Evolutionary conservation across 2,888 invertebrate genomes (phyloP).

Genomic region (Dugesia japonica): DNA sequence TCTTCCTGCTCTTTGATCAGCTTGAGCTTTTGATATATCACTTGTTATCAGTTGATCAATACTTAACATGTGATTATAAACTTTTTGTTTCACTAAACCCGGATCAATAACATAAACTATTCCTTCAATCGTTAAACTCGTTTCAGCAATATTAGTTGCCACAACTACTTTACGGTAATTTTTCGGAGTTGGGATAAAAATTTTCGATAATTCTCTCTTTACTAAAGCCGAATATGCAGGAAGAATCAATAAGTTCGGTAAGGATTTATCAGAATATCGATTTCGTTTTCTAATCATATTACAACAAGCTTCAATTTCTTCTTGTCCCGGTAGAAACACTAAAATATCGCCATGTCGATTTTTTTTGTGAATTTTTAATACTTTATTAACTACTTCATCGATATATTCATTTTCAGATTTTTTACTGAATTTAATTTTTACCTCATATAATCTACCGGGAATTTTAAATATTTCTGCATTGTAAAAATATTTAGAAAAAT

Average conservation of each 20-base stretch:
- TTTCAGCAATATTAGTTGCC: too few relatives aligned
- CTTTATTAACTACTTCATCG: constrained; percentile 86
- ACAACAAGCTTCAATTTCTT: constrained; percentile 50
- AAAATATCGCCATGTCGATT: constrained; percentile 85
- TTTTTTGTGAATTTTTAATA: constrained; percentile 89
- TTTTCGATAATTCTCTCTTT: too few relatives aligned
- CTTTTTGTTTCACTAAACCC: too few relatives aligned
- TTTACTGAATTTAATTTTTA: constrained; percentile 92
- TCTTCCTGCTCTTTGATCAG: constrained; percentile 84
- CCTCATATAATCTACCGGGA: constrained; percentile 83
- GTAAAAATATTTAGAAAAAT: constrained; percentile 88
- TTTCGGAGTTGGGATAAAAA: too few relatives aligned
- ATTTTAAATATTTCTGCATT: constrained; percentile 91
- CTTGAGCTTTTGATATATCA: constrained; percentile 44
- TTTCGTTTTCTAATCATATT: constrained; percentile 46
- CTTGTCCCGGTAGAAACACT: constrained; percentile 73
- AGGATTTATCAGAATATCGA: too few relatives aligned
- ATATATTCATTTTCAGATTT: constrained; percentile 97
- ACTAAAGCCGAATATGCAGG: too few relatives aligned
- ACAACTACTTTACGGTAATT: too few relatives aligned
- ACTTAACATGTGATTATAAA: neutral
- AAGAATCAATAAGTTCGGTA: too few relatives aligned
- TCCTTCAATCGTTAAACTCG: too few relatives aligned
- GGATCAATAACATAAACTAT: too few relatives aligned
- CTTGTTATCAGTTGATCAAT: neutral